A percentile compares a stretch with the other conserved stretches of the same genome.
Conservation (phyloP, 2,888 invertebrate species). For the Drosophila nigricruria region DNA sequence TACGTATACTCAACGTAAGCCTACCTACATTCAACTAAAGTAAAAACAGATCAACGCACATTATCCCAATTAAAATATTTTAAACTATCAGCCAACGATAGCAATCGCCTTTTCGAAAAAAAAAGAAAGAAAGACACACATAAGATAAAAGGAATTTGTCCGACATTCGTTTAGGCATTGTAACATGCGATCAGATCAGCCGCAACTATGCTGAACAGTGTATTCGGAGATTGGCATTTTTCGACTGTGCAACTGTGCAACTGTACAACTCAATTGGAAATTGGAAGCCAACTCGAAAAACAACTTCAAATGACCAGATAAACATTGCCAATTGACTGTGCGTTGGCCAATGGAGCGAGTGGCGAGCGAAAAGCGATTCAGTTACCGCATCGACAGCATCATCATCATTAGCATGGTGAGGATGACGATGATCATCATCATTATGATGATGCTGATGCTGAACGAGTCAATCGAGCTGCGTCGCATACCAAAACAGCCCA, state of each 20-base stretch:
- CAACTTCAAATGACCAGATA: slow-evolving; percentile 68
- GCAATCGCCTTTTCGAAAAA: slow-evolving; percentile 9
- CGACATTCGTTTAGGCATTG: slow-evolving; percentile 13
- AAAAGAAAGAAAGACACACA: slow-evolving; percentile 1
- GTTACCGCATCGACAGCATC: slow-evolving; percentile 69
- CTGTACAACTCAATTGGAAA: slow-evolving; percentile 59
- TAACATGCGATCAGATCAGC: slow-evolving; percentile 16
- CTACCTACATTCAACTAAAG: neutral
- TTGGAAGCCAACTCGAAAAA: slow-evolving; percentile 66
- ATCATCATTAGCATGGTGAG: slow-evolving; percentile 36
- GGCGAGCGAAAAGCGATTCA: slow-evolving; percentile 39
- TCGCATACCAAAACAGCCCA: slow-evolving; percentile 36
- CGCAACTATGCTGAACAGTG: slow-evolving; percentile 27
- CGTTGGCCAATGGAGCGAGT: slow-evolving; percentile 49
- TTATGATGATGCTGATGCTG: slow-evolving; percentile 32
- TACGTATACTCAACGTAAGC: neutral
- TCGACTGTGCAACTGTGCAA: slow-evolving; percentile 23
- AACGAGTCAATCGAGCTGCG: slow-evolving; percentile 73
- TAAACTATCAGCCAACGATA: neutral
- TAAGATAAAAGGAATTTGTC: slow-evolving; percentile 33
- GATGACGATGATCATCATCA: slow-evolving; percentile 18
- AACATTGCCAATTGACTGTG: slow-evolving; percentile 61
- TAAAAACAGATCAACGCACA: neutral
- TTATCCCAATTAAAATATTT: neutral
- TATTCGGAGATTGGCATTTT: slow-evolving; percentile 44